Evolutionary conservation across 2,113 vertebrate genomes (phyloP), one percentile per base, ranked within the genome.

Genomic region (Peromyscus leucopus): DNA sequence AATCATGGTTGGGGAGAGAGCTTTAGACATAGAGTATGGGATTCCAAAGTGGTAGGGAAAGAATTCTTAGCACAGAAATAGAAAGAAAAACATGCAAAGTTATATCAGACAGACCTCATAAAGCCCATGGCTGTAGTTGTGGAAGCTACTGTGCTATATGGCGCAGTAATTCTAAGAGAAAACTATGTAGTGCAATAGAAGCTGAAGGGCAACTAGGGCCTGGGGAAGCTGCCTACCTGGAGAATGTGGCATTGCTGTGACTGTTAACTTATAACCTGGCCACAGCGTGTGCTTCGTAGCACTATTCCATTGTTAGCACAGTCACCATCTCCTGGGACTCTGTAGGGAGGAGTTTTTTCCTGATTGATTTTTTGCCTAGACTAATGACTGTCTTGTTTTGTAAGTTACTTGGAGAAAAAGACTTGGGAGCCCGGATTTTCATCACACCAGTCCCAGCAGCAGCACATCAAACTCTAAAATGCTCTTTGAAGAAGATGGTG

Each of bases 401-500:
- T 57, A 86, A 89, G n/a, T 22, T 26, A 42, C 31, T 87, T 57
- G 15, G 61, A 92, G 61, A 69, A 95, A 67, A 36, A 1, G 61
- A 15, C 1, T 89, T 74, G 79, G 2, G 4, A 76, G 26, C 4
- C 28, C 5, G 75, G 33, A 22, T 33, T 91, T 91, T 96, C 71
- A 80, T 9, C 69, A 55, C 33, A 76, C 46, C 48, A 59, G 13
- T 2, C 15, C 7, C 39, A 75, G 1, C 36, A 67, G 51, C 3
- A 93, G 72, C 31, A n/a, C 17, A 80, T 26, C 79, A 12, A 94
- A 86, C 6, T 51, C 16, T 72, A 13, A 92, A 89, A 90, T 80
- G 26, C 33, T 88, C n/a, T 80, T 85, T 89, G 92, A 97, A 94
- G 71, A 92, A 85, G 28, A 39, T 8, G 21, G n/a, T 55, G 42